A percentile compares a stretch with the other conserved stretches of the same genome.
Evolutionary conservation across 2,888 invertebrate species (phyloP).

Genomic region (Stenurella melanura): DNA sequence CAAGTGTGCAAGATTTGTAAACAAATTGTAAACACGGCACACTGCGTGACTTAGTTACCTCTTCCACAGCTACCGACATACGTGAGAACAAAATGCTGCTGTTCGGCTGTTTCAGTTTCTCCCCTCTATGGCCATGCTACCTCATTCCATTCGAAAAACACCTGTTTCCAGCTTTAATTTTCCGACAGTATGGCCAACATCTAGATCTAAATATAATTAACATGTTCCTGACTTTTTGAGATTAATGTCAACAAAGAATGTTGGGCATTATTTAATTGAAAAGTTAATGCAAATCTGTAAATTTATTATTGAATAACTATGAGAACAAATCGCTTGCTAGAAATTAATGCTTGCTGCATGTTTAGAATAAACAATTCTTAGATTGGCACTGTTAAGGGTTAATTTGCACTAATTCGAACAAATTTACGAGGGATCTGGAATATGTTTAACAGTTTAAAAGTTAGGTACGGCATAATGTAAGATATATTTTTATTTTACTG

Average conservation of each 20-base stretch:
- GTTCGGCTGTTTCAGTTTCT: slow-evolving; percentile 60
- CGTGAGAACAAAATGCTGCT: slow-evolving; percentile 71
- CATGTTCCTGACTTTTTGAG: background rate
- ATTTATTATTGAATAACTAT: background rate
- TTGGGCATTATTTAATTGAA: background rate
- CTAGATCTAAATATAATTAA: slow-evolving; percentile 9
- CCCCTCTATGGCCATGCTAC: slow-evolving; percentile 71
- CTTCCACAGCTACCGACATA: slow-evolving; percentile 66
- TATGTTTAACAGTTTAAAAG: background rate
- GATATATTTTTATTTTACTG: too few species aligned
- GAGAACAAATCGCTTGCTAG: background rate
- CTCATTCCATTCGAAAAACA: slow-evolving; percentile 84
- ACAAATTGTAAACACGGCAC: slow-evolving; percentile 53
- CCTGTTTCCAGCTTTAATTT: slow-evolving; percentile 85
- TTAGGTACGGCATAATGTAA: too few species aligned
- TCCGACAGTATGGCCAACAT: slow-evolving; percentile 79
- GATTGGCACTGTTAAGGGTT: slow-evolving; percentile 24
- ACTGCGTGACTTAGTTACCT: slow-evolving; percentile 51
- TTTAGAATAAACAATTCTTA: slow-evolving; percentile 10
- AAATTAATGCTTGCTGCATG: background rate
- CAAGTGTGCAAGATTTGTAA: slow-evolving; percentile 42
- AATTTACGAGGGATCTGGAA: slow-evolving; percentile 18
- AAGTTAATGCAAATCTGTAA: background rate
- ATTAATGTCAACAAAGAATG: background rate
- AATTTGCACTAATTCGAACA: slow-evolving; percentile 20